phyloP scores from a whole-genome alignment of 2,888 invertebrate species.

The Neria commutata region DNA sequence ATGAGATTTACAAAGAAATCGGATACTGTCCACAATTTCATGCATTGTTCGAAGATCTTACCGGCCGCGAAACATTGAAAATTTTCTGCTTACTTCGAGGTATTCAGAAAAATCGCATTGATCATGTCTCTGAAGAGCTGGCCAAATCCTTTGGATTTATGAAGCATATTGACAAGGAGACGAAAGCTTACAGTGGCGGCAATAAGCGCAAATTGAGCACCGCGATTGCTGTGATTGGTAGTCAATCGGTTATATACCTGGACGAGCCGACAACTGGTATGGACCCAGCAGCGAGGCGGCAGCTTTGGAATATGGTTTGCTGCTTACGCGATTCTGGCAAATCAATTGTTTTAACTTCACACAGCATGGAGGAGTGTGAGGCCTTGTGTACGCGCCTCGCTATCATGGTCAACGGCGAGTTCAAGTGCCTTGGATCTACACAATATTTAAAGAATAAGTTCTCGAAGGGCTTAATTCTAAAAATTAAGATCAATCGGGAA shows the following conservation, averaged over 20 bases:
- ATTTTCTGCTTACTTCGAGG: slow-evolving; percentile 70
- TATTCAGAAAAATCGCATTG: slow-evolving; percentile 58
- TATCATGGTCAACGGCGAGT: slow-evolving; percentile 78
- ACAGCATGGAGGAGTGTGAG: slow-evolving; percentile 84
- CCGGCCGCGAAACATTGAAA: slow-evolving; percentile 70
- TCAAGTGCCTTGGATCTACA: slow-evolving; percentile 73
- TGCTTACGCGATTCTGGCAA: slow-evolving; percentile 70
- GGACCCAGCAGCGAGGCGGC: slow-evolving; percentile 64
- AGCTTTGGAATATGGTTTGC: slow-evolving; percentile 76
- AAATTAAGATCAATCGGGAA: slow-evolving; percentile 50
- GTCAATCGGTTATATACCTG: slow-evolving; percentile 70
- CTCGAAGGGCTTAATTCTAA: slow-evolving; percentile 53
- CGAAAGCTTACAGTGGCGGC: slow-evolving; percentile 69
- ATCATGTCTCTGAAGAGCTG: slow-evolving; percentile 25
- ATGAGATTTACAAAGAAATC: slow-evolving; percentile 65
- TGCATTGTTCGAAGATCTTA: slow-evolving; percentile 70
- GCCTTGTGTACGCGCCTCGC: slow-evolving; percentile 76
- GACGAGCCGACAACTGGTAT: slow-evolving; percentile 70
- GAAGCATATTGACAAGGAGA: slow-evolving; percentile 66
- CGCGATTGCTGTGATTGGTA: slow-evolving; percentile 71
- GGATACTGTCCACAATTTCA: slow-evolving; percentile 76
- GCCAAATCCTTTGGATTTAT: slow-evolving; percentile 65
- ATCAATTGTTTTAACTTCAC: slow-evolving; percentile 79
- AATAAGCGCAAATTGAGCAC: slow-evolving; percentile 75
- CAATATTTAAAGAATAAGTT: slow-evolving; percentile 76